phyloP scores from a whole-genome alignment of 1,140 invertebrate genomes.

The Periplaneta americana region DNA sequence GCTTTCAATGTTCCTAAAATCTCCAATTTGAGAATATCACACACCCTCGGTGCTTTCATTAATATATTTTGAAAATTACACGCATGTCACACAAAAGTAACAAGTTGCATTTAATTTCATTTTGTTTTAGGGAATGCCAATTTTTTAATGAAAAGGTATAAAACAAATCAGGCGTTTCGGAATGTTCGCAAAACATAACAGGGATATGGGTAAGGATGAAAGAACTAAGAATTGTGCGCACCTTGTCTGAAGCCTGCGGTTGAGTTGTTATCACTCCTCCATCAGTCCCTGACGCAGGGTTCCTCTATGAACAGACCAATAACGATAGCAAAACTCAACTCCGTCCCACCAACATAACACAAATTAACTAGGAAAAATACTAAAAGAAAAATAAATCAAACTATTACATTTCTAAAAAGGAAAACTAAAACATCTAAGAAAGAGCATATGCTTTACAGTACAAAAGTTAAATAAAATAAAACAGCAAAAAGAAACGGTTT shows the following conservation, averaged over 20 bases:
- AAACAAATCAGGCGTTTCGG: neutral
- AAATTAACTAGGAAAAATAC: constrained; percentile 31
- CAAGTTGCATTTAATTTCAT: too few relatives aligned
- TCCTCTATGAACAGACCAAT: constrained; percentile 6
- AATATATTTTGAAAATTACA: too few relatives aligned
- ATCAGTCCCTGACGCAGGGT: constrained; percentile 28
- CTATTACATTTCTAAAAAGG: neutral
- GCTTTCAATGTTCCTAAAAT: too few relatives aligned
- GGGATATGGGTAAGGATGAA: constrained; percentile 25
- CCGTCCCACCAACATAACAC: constrained; percentile 39
- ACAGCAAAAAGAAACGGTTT: neutral
- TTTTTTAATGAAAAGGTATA: neutral
- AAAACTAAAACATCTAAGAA: neutral
- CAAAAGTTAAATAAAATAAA: neutral
- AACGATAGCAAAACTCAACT: constrained; percentile 42
- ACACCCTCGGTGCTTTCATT: too few relatives aligned
- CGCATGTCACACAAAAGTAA: too few relatives aligned
- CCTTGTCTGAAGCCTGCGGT: constrained; percentile 32
- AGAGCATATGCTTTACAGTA: neutral
- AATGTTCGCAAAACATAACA: neutral
- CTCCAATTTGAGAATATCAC: too few relatives aligned
- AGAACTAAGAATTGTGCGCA: constrained; percentile 30
- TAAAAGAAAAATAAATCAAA: constrained; percentile 23
- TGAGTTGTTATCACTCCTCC: constrained; percentile 37
- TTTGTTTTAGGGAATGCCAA: too few relatives aligned